Percentiles rank a stretch among this genome's conserved stretches.
phyloP scores from a whole-genome alignment of 2,797 vertebrate genomes.

The Chiroxiphia lanceolata region DNA sequence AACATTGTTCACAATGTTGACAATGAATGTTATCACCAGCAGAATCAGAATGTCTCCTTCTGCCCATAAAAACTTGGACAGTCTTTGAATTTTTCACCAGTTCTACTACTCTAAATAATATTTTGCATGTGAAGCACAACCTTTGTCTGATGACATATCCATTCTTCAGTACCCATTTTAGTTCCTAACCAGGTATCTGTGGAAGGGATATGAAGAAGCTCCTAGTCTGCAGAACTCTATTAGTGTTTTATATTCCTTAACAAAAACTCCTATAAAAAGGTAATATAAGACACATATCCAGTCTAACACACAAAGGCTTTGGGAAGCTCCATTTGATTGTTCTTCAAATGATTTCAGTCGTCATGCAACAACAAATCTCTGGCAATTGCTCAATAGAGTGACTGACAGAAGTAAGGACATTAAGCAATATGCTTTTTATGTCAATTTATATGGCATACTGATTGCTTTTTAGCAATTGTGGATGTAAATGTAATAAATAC shows the following conservation, averaged over 20 bases:
- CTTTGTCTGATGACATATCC: background rate
- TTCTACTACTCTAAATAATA: background rate
- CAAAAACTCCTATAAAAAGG: background rate
- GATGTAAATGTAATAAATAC: background rate
- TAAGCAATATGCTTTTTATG: background rate
- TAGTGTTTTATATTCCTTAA: background rate
- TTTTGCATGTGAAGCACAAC: background rate
- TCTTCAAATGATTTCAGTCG: background rate
- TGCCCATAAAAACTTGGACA: background rate
- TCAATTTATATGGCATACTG: background rate
- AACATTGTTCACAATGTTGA: background rate
- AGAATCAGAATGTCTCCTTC: background rate
- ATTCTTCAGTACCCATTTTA: background rate
- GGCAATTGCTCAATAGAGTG: fast-evolving
- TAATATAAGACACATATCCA: background rate
- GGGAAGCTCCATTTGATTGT: background rate
- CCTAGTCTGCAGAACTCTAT: background rate
- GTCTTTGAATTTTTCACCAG: background rate
- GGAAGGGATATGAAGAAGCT: background rate
- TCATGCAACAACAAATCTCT: background rate
- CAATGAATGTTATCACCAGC: background rate
- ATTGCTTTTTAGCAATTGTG: background rate
- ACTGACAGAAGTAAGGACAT: background rate
- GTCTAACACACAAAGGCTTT: background rate
- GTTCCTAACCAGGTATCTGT: background rate